phyloP scores from a whole-genome alignment of 2,888 invertebrate genomes.

The Melangyna quadrimaculata region DNA sequence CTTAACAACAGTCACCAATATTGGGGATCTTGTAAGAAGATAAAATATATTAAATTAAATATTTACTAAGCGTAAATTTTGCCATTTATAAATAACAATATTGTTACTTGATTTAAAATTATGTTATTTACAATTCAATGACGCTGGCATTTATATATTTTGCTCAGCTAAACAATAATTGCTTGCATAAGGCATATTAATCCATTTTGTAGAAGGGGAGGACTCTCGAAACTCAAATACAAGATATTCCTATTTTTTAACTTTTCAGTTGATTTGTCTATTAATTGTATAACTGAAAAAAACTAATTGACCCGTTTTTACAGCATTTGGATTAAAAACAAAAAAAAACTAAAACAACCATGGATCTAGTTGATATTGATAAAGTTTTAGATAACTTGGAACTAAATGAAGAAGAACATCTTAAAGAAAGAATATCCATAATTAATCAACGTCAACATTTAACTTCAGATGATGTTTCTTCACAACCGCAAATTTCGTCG shows the following conservation, averaged over 20 bases:
- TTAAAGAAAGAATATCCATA: background rate
- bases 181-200: no score
- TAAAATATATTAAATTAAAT: no score
- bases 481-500: background rate
- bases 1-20: no score
- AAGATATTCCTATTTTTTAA: background rate
- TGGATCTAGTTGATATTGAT: constrained; percentile 87
- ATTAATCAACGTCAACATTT: constrained; percentile 17
- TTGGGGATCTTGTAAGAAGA: no score
- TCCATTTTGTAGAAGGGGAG: background rate
- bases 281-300: background rate
- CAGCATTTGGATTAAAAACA: background rate
- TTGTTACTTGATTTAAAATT: no score
- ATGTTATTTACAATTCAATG: no score
- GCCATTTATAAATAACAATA: no score
- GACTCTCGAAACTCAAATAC: background rate
- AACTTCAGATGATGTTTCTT: background rate
- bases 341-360: constrained; percentile 44
- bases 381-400: constrained; percentile 93
- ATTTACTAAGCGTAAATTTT: no score
- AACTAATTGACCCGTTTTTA: background rate
- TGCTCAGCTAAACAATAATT: no score
- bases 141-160: no score
- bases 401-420: constrained; percentile 84
- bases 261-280: background rate